These are phyloP conservation scores for Nysson spinosus DNA, from an alignment of 2,888 invertebrate species.

Conservation along the genomic window DNA sequence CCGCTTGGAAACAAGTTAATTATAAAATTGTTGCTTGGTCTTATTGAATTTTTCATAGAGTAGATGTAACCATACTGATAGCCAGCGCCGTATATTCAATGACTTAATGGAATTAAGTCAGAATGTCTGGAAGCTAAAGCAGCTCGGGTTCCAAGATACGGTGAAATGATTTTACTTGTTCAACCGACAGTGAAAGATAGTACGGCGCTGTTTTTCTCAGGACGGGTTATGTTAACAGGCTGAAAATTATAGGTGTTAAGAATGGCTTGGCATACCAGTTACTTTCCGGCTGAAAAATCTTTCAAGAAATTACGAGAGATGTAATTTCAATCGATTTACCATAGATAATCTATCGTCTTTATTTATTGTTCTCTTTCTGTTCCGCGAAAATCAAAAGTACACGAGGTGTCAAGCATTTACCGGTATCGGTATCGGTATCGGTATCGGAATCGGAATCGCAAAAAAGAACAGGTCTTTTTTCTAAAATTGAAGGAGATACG, in stretches of 20 bases:
- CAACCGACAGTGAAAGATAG: slow-evolving; percentile 1
- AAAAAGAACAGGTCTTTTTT: not conserved
- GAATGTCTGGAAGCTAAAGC: slow-evolving; percentile 12
- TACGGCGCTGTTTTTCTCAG: slow-evolving; percentile 20
- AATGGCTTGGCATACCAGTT: slow-evolving; percentile 9
- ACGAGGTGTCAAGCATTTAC: slow-evolving; percentile 6
- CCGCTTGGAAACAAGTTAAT: too few species aligned
- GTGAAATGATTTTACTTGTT: too few species aligned
- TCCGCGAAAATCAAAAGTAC: not conserved
- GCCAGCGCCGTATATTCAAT: slow-evolving; percentile 10
- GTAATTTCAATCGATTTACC: slow-evolving; percentile 52
- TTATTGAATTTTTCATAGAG: slow-evolving; percentile 7
- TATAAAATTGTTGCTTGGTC: too few species aligned
- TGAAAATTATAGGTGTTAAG: slow-evolving; percentile 55
- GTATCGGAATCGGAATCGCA: not conserved
- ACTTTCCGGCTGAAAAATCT: slow-evolving; percentile 39
- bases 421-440: too few species aligned
- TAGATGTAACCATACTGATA: not conserved
- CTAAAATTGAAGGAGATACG: not conserved
- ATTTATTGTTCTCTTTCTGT: not conserved
- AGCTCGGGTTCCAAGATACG: not conserved
- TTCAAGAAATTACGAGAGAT: slow-evolving; percentile 26
- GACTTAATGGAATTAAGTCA: slow-evolving; percentile 30
- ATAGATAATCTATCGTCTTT: slow-evolving; percentile 19
- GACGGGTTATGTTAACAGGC: slow-evolving; percentile 51